Base-by-base conservation (phyloP, 2,888 invertebrate species). In the Hemaris fuciformis region DNA sequence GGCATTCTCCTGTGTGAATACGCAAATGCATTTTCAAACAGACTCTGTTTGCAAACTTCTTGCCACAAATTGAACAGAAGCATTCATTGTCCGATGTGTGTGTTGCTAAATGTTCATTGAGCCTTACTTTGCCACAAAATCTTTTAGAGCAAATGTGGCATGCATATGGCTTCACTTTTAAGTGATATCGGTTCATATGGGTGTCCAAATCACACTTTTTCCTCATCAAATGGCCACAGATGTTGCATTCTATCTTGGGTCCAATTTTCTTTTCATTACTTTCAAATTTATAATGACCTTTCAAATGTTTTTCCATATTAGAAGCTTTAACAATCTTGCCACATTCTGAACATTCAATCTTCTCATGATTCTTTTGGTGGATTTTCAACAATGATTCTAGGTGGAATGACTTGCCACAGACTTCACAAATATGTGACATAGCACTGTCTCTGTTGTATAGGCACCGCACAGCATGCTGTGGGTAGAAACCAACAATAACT, bases 11-110 rank as follows among this genome's bases (percentile, higher is more conserved):
- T 0, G 83, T 84, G 46, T 84, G 84, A 31, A 79, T 69, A 42
- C 82, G 70, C 3, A 76, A 65, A 62, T 84, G 84, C 78, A 81
- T 79, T 62, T 80, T 78, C 0, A 84, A 61, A 61, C 80, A 81
- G 0, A 78, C 80, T 38, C 74, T 76, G 58, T 81, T 82, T 0
- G 80, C 80, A 65, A 82, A 81, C 48, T 77, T 81, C 48, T 81
- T 81, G 0, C 70, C 70, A 41, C 82, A 83, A 0, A 70, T 64
- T 0, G 75, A 58, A 62, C 82, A 82, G 45, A 63, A 75, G 34
- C 76, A 79, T n/a, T 62, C 60, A 38, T 76, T 73, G 2, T 72
- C 64, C 0, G 62, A 64, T 0, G 74, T 69, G 31, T 83, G 82
- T 0, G 77, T 81, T 13, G 71, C 57, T 22, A 74, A 56, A 20